These are phyloP conservation scores for Scomber colias DNA, from an alignment of 2,113 vertebrate genomes.

Conservation along the genomic window DNA sequence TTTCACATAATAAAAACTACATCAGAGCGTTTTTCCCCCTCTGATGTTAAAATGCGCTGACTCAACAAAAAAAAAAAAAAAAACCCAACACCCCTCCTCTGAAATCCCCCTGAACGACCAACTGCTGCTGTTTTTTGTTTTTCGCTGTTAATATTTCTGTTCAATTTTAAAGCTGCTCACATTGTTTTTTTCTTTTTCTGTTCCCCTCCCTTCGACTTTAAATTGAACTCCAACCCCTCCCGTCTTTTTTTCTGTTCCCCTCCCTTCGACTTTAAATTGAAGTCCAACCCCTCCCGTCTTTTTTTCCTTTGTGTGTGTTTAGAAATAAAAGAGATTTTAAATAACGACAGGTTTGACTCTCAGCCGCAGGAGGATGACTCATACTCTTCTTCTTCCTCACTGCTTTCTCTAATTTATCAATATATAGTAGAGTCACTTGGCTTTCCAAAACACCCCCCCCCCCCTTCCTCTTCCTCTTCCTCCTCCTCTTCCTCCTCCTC, in stretches of 20 bases:
- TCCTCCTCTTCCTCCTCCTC: conserved; percentile 18
- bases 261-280: background rate
- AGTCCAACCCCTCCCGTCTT: too few relatives aligned
- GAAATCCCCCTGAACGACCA: background rate
- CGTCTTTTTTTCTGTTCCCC: conserved; percentile 20
- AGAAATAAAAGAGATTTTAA: too few relatives aligned
- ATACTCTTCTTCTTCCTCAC: background rate
- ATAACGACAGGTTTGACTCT: conserved; percentile 19
- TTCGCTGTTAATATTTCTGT: conserved; percentile 57
- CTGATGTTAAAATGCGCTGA: background rate
- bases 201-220: conserved; percentile 4
- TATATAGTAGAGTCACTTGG: background rate
- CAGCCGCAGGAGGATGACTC: conserved; percentile 19
- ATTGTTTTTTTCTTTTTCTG: conserved; percentile 19
- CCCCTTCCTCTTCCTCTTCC: background rate
- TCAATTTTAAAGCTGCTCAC: conserved; percentile 43
- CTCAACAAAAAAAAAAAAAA: background rate
- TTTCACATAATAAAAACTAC: background rate
- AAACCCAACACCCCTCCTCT: too few relatives aligned
- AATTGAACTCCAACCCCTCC: background rate
- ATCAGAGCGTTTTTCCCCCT: background rate
- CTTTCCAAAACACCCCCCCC: conserved; percentile 1
- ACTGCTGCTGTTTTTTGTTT: conserved; percentile 59
- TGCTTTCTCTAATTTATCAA: background rate
- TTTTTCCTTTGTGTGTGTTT: too few relatives aligned